Percentiles rank a stretch among this genome's conserved stretches.
Evolutionary conservation across 1,140 invertebrate species (phyloP).

Genomic region (Polypedilum pembai): DNA sequence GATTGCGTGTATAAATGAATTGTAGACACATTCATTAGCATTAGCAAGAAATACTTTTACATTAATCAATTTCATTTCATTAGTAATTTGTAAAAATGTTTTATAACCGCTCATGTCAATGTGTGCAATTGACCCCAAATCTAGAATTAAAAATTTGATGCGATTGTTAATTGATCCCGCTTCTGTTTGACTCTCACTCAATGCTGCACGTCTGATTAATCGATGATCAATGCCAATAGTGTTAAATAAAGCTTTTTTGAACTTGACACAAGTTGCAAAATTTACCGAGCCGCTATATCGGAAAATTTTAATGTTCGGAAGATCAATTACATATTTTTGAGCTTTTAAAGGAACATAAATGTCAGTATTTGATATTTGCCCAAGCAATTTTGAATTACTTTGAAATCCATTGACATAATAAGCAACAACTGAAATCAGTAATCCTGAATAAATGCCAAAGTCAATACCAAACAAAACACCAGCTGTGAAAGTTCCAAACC

Average conservation of each 20-base stretch:
- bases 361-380: slow-evolving; percentile 37
- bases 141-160: slow-evolving; percentile 38
- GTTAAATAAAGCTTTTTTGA: slow-evolving; percentile 37
- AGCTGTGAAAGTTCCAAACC: slow-evolving; percentile 71
- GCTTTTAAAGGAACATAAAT: slow-evolving; percentile 40
- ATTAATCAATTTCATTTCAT: slow-evolving; percentile 35
- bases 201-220: slow-evolving; percentile 29
- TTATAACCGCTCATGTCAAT: slow-evolving; percentile 40
- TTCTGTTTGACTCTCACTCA: slow-evolving; percentile 33
- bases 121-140: slow-evolving; percentile 40
- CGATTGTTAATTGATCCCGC: slow-evolving; percentile 33
- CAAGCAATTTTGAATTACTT: slow-evolving; percentile 37
- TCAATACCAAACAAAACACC: slow-evolving; percentile 82
- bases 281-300: slow-evolving; percentile 40
- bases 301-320: slow-evolving; percentile 40
- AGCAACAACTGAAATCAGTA: slow-evolving; percentile 37
- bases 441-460: slow-evolving; percentile 45
- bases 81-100: slow-evolving; percentile 38
- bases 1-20: slow-evolving; percentile 32
- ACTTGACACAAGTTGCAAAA: slow-evolving; percentile 40
- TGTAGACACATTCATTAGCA: slow-evolving; percentile 40
- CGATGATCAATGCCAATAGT: slow-evolving; percentile 34
- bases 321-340: slow-evolving; percentile 38
- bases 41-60: slow-evolving; percentile 36
- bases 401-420: slow-evolving; percentile 41